Evolutionary conservation across 2,888 invertebrate genomes (phyloP), one percentile per base, ranked within the genome.

Genomic region (Tupiocoris notatus): DNA sequence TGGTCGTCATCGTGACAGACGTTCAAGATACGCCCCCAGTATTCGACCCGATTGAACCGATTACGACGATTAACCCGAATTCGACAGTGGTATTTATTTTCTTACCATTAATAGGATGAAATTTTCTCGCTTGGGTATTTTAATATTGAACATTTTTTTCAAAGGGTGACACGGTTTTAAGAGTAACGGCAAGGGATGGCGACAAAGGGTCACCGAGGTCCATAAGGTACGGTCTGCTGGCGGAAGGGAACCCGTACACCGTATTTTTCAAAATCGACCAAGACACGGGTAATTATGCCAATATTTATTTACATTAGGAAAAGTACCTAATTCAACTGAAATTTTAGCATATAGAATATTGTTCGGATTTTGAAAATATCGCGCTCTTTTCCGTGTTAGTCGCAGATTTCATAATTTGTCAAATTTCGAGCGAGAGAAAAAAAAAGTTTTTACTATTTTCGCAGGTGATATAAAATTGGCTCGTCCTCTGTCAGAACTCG

Each of bases 1-100:
- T 97, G 21, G 90, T 95, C 9, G 91, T 97, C 1, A 91, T 94
- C 3, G 94, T 97, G 1, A 88, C 91, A 82, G 96, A 97, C 83
- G 92, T 95, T 0, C 96, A 96, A 83, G 96, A 97, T 83, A 94
- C 94, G 81, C 93, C 96, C 1, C 96, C 96, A 0, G 89, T 93
- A 79, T 96, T 96, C 86, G 92, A 91, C 0, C 85, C 90, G 66
- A 92, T 95, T 23, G 94, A 96, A 1, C 95, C 96, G 54, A 91
- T 94, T 80, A 94, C 94, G 0, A 90, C 90, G 82, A 86, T 96
- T 62, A 85, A 85, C 67, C 84, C 85, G 79, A 84, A 84, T 75
- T 80, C 83, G 57, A 81, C 82, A 66, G 81, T 82, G 82, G 84
- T 84, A 80, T 80, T n/a, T n/a, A n/a, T n/a, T n/a, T n/a, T n/a